Base-by-base conservation (phyloP, 2,888 invertebrate genomes). In the Seira sanloemensis region DNA sequence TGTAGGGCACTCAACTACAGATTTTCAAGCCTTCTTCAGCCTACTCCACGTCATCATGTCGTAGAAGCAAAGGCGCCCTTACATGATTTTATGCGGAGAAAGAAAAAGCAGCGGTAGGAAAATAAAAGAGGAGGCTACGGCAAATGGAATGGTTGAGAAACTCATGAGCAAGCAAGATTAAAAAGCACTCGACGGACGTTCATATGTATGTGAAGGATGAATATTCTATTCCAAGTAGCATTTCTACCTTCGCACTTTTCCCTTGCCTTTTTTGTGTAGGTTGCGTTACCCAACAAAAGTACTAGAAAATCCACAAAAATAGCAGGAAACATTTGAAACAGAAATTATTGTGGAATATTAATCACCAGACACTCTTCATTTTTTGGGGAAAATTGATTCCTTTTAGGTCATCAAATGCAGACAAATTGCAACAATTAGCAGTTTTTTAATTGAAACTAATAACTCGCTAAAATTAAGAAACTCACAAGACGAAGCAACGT, bases 1-100 rank as follows among this genome's bases (percentile, higher is more conserved):
- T 80, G 58, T 69, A 71, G 65, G 65, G 75, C 65, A 71, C 65
- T 81, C 69, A 69, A 81, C 67, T 76, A 46, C 65, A 37, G 75
- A 81, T 81, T 76, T 75, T 81, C 75, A 76, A 81, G 81, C 50
- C 71, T 71, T 69, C 71, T 81, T 76, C 76, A 81, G 65, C 71
- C 26, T 24, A 37, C 81, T 50, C 21, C 23, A 21, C 21, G 2
- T 62, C 81, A 46, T 69, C 68, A 65, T 58, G n/a, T 58, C 73
- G 58, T 18, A 23, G 4, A 25, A 67, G 23, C n/a, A 23, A 2
- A 66, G 12, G n/a, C n/a, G n/a, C n/a, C n/a, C n/a, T n/a, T n/a
- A n/a, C 74, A 27, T 72, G 25, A 19, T 21, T 23, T 21, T 21
- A 62, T 46, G 27, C 0, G 19, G 23, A 46, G 23, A 23, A 27